phyloP scores from a whole-genome alignment of 2,888 invertebrate species.

The Eudasyphora cyanicolor region DNA sequence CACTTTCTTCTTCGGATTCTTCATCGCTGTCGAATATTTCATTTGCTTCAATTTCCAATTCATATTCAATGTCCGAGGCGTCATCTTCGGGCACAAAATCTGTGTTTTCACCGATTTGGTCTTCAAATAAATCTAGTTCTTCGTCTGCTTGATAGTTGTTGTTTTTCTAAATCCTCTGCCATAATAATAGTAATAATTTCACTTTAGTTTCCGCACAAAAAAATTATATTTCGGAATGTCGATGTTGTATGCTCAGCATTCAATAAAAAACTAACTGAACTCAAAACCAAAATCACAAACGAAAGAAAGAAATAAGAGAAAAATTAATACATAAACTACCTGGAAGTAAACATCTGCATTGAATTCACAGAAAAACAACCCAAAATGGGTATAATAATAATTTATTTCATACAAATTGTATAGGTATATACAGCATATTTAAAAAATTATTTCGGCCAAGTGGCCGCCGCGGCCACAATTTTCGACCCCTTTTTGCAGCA shows the following conservation, averaged over 20 bases:
- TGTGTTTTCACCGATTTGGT: background rate
- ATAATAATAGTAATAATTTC: constrained; percentile 53
- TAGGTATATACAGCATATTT: too few species aligned
- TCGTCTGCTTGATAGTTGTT: constrained; percentile 22
- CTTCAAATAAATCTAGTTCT: constrained; percentile 2
- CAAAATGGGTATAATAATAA: too few species aligned
- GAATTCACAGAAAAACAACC: too few species aligned
- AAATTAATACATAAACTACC: too few species aligned
- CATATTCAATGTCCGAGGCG: constrained; percentile 25
- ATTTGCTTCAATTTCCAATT: constrained; percentile 53
- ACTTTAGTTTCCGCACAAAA: constrained; percentile 40
- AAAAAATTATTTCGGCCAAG: too few species aligned
- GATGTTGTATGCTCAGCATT: background rate
- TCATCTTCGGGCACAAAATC: constrained; percentile 37
- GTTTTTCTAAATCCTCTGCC: background rate
- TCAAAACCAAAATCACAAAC: background rate
- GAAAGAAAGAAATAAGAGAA: too few species aligned
- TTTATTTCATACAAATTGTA: too few species aligned
- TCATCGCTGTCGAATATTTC: constrained; percentile 56
- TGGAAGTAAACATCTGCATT: too few species aligned
- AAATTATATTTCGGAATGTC: background rate
- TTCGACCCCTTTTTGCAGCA: too few species aligned
- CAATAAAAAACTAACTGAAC: background rate
- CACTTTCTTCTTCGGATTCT: constrained; percentile 50
- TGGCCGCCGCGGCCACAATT: too few species aligned